Conservation (phyloP, 1,140 invertebrate genomes). For the Caenorhabditis remanei region DNA sequence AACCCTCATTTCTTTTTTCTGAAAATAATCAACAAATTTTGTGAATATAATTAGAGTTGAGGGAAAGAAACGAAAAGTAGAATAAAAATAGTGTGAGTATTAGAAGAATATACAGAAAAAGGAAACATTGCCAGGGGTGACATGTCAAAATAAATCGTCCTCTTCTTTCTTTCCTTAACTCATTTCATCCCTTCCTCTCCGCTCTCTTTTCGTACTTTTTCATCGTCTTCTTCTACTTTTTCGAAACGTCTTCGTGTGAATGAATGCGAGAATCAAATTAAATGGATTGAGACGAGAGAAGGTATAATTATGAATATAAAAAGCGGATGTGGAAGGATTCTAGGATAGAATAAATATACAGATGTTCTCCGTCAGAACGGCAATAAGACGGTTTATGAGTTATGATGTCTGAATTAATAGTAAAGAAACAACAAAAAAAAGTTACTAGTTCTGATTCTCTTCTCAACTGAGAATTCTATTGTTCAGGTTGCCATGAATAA, state of each 20-base stretch:
- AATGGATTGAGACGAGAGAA: not conserved
- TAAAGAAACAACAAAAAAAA: not conserved
- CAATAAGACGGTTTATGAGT: too few relatives aligned
- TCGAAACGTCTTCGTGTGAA: not conserved
- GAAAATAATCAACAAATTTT: not conserved
- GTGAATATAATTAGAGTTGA: not conserved
- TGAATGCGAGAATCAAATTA: constrained; percentile 50
- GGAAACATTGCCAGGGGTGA: constrained; percentile 1
- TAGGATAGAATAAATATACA: not conserved
- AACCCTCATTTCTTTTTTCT: constrained; percentile 22
- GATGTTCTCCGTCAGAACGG: too few relatives aligned
- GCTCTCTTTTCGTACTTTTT: not conserved
- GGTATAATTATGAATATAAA: constrained; percentile 15
- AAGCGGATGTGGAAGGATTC: not conserved
- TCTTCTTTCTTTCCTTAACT: not conserved
- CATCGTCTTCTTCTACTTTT: not conserved
- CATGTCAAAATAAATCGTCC: constrained; percentile 49
- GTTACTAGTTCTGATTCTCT: not conserved
- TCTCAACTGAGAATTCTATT: not conserved
- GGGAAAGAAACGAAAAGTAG: not conserved
- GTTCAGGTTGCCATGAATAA: constrained; percentile 2
- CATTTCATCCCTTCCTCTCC: not conserved
- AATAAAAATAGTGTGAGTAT: not conserved
- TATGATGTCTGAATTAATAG: not conserved
- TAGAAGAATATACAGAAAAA: not conserved